Percentiles rank a stretch among this genome's conserved stretches.
Evolutionary conservation across 2,888 invertebrate species (phyloP).

Genomic region (Pinctada fucata): DNA sequence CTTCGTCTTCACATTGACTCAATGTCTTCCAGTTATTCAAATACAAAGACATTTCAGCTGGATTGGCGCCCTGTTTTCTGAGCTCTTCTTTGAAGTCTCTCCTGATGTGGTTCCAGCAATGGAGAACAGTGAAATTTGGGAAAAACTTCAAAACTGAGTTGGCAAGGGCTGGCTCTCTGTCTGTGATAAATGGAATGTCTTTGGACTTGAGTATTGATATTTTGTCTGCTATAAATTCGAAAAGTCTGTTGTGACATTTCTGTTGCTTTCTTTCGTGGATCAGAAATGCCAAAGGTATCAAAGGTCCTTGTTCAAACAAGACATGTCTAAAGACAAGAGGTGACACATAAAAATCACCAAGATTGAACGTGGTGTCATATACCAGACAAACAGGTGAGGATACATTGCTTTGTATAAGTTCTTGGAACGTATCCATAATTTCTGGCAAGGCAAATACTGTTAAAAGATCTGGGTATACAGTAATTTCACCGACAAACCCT

Average conservation of each 20-base stretch:
- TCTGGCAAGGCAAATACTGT: constrained; percentile 9
- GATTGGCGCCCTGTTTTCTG: background rate
- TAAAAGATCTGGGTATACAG: constrained; percentile 22
- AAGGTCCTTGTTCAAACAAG: background rate
- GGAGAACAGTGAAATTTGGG: background rate
- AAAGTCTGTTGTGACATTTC: no score
- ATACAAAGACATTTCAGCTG: background rate
- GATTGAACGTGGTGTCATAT: no score
- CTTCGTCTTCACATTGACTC: background rate
- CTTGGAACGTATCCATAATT: no score
- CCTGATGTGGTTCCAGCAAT: constrained; percentile 29
- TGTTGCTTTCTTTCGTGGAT: no score
- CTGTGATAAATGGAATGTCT: no score
- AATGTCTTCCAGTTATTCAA: background rate
- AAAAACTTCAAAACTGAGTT: background rate
- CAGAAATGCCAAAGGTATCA: constrained; percentile 23
- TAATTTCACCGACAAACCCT: no score
- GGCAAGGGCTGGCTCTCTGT: background rate
- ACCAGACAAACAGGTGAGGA: constrained; percentile 5
- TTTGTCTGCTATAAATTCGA: background rate
- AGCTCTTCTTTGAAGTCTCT: constrained; percentile 17
- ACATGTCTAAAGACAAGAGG: no score
- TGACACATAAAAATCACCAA: constrained; percentile 29
- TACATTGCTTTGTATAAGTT: background rate
- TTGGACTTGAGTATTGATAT: background rate